A percentile compares a stretch with the other conserved stretches of the same genome.
Evolutionary conservation across 1,140 invertebrate species (phyloP).

Genomic region (Lamellibrachia luymesi): DNA sequence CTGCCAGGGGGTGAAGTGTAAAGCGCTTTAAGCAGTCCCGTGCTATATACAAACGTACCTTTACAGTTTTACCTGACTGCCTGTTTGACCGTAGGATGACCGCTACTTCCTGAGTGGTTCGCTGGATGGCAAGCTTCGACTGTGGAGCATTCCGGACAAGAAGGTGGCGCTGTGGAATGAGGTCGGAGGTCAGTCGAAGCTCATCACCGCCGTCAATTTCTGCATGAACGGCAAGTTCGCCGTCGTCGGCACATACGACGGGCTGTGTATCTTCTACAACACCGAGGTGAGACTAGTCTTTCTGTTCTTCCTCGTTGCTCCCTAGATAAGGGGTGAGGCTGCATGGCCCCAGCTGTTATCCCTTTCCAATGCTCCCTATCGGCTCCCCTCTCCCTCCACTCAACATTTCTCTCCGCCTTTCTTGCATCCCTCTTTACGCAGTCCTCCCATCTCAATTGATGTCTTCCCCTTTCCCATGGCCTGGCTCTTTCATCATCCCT

Average conservation of each 20-base stretch:
- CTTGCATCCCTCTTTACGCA: too few species aligned
- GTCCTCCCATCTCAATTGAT: too few species aligned
- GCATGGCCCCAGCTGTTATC: too few species aligned
- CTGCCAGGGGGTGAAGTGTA: too few species aligned
- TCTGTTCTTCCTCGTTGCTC: neutral
- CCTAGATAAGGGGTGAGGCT: neutral
- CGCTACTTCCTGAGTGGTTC: constrained; percentile 93
- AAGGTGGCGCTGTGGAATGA: constrained; percentile 97
- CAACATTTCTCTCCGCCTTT: too few species aligned
- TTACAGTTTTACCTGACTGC: neutral
- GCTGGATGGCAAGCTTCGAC: constrained; percentile 89
- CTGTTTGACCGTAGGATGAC: constrained; percentile 68
- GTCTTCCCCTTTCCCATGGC: too few species aligned
- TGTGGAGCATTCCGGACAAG: constrained; percentile 99
- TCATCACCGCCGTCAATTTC: constrained; percentile 97
- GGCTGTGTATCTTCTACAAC: constrained; percentile 95
- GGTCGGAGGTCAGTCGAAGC: constrained; percentile 67
- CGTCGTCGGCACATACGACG: constrained; percentile 93
- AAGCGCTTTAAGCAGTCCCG: too few species aligned
- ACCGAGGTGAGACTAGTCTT: constrained; percentile 70
- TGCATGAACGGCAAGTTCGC: constrained; percentile 97
- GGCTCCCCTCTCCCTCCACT: neutral
- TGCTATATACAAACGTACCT: too few species aligned
- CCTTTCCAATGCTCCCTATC: neutral
- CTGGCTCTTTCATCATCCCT: too few species aligned